A percentile compares a stretch with the other conserved stretches of the same genome.
phyloP scores from a whole-genome alignment of 1,140 invertebrate genomes.

The Caenorhabditis briggsae region DNA sequence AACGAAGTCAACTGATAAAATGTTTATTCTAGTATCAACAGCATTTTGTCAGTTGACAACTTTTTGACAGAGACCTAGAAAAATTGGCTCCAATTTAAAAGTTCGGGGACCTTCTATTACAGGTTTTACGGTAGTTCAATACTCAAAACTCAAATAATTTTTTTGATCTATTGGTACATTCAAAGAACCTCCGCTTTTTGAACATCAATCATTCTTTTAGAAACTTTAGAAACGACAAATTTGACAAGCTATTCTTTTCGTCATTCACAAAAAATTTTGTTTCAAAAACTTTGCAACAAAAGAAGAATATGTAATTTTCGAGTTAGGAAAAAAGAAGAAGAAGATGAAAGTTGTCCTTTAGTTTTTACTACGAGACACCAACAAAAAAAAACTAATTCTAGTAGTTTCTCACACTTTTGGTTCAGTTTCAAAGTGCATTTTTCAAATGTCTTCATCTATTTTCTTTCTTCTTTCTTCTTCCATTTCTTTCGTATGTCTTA shows the following conservation, averaged over 20 bases:
- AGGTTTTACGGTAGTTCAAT: not conserved
- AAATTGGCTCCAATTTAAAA: too few species aligned
- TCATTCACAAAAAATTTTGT: not conserved
- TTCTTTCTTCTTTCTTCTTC: not conserved
- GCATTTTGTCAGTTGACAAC: too few species aligned
- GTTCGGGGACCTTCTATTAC: not conserved
- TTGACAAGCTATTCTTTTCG: not conserved
- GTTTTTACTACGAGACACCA: not conserved
- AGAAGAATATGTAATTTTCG: conserved; percentile 17
- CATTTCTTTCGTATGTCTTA: too few species aligned
- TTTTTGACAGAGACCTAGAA: too few species aligned
- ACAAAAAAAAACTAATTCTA: not conserved
- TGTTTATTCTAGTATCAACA: too few species aligned
- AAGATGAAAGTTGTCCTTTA: too few species aligned
- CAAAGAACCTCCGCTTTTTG: conserved; percentile 4
- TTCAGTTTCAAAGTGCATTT: conserved; percentile 30
- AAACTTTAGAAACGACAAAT: not conserved
- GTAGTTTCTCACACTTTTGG: conserved; percentile 43
- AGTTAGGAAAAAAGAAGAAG: not conserved
- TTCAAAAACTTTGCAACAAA: not conserved
- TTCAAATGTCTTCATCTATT: conserved; percentile 4
- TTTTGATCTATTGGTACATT: not conserved
- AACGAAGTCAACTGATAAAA: too few species aligned
- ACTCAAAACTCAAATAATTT: not conserved
- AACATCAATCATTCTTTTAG: not conserved